Evolutionary conservation across 2,888 invertebrate species (phyloP), one percentile per base, ranked within the genome.

Genomic region (Pristionchus fissidentatus): DNA sequence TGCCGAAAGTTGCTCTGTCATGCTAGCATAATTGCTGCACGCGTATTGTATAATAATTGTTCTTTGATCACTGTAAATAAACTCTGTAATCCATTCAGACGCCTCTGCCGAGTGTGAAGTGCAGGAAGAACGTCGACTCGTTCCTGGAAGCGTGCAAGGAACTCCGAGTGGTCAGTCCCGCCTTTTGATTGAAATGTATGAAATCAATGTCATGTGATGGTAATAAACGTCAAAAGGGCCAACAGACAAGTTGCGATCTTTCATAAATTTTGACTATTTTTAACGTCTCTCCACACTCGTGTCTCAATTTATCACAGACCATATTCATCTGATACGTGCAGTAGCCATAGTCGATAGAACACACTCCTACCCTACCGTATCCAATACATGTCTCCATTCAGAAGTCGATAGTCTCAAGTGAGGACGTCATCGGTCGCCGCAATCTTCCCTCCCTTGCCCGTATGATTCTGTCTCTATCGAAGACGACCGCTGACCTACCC

Each of bases 111-210:
- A 41, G 55, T 41, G 32, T 73, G 26, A 83, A 83, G 55, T 83
- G 70, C 55, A 83, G 73, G 70, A 43, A 38, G 55, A 83, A 83
- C 41, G 83, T 73, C n/a, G 83, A 83, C 10, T 1, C 52, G 1
- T 83, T 83, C 41, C 41, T 83, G 55, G 83, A 83, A 10, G 83
- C 83, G 29, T 83, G 83, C 38, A 70, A 55, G 55, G 49, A 52
- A 43, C 70, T 83, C 41, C 19, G 52, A 49, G 83, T 83, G 70
- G 83, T 83, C 49, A 52, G 83, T 83, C n/a, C n/a, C n/a, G n/a
- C n/a, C n/a, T n/a, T n/a, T n/a, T 46, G 8, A 49, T n/a, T n/a
- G n/a, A n/a, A n/a, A n/a, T n/a, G n/a, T n/a, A n/a, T n/a, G n/a
- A n/a, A n/a, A n/a, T n/a, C n/a, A n/a, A n/a, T n/a, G n/a, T n/a